Conservation (phyloP, 1,140 invertebrate species). For the Drosophila ambigua region DNA sequence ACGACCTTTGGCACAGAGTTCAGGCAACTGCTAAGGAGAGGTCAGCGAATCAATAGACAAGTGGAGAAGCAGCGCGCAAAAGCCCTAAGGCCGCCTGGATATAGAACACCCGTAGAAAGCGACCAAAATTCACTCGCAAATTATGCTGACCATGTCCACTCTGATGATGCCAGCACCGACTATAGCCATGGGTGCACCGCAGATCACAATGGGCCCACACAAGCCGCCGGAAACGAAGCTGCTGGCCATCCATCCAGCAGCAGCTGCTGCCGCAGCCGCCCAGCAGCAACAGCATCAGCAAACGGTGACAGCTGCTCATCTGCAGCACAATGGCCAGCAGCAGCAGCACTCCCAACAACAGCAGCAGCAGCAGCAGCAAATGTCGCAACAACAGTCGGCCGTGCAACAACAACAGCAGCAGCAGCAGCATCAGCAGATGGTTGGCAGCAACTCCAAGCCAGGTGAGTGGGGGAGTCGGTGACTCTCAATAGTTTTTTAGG, state of each 20-base stretch:
- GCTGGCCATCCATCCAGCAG: constrained; percentile 82
- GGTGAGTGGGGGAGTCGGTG: constrained; percentile 53
- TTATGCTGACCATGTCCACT: constrained; percentile 84
- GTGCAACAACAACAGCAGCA: constrained; percentile 55
- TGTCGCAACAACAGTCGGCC: constrained; percentile 41
- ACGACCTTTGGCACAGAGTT: constrained; percentile 79
- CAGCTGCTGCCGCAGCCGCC: constrained; percentile 65
- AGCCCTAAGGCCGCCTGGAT: constrained; percentile 19
- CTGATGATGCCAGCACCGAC: constrained; percentile 83
- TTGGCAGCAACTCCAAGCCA: constrained; percentile 75
- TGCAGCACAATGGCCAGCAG: constrained; percentile 81
- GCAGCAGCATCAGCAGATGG: constrained; percentile 62
- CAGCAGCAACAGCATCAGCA: constrained; percentile 71
- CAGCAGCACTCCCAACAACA: constrained; percentile 76
- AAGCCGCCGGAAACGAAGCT: constrained; percentile 84
- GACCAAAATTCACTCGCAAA: constrained; percentile 81
- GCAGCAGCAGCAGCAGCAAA: constrained; percentile 60
- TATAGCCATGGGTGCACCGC: constrained; percentile 82
- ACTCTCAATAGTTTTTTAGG: constrained; percentile 13
- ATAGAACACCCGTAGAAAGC: constrained; percentile 21
- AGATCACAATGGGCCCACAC: constrained; percentile 83
- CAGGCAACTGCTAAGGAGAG: constrained; percentile 53
- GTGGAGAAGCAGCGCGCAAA: constrained; percentile 7
- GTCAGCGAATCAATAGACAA: constrained; percentile 69
- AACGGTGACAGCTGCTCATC: constrained; percentile 62